phyloP scores from a whole-genome alignment of 2,797 vertebrate species.

The Eleutherodactylus coqui region DNA sequence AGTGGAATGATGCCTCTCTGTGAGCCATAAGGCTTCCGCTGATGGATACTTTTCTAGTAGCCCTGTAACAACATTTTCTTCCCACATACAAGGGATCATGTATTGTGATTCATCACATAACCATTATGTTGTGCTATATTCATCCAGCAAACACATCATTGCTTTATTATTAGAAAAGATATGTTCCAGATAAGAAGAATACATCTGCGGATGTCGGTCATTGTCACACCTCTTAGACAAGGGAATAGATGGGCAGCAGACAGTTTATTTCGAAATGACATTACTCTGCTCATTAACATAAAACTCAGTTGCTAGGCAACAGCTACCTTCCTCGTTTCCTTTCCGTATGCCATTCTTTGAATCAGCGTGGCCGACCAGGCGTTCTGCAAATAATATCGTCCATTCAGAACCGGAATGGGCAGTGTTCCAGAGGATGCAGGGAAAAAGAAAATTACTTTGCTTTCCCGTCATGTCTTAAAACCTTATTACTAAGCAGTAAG shows the following conservation, averaged over 20 bases:
- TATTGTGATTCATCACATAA: background rate
- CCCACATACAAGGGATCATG: background rate
- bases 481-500: background rate
- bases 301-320: constrained; percentile 33
- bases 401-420: constrained; percentile 1
- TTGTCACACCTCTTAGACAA: background rate
- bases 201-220: background rate
- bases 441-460: background rate
- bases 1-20: background rate
- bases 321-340: background rate
- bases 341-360: background rate
- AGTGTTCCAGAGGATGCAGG: background rate
- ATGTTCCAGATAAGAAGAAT: background rate
- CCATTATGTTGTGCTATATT: background rate
- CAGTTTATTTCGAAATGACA: background rate
- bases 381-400: background rate
- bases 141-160: background rate
- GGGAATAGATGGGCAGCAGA: background rate
- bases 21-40: too few relatives aligned
- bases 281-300: constrained; percentile 1
- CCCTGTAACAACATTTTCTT: background rate
- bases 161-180: background rate
- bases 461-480: background rate
- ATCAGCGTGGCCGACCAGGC: background rate
- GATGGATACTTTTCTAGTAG: background rate